Conservation (phyloP, 2,888 invertebrate genomes). For the Xanthia togata region DNA sequence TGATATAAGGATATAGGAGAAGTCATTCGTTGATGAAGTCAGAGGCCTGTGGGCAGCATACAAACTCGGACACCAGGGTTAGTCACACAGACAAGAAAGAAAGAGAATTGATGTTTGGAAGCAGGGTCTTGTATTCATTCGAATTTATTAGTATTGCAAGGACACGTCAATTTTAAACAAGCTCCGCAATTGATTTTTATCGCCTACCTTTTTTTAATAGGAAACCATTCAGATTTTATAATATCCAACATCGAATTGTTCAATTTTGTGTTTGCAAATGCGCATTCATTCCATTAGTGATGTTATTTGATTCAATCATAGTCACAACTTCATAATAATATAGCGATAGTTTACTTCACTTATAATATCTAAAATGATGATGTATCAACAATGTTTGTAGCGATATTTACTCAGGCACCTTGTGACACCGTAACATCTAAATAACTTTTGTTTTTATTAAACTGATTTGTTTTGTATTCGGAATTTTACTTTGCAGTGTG, state of each 20-base stretch:
- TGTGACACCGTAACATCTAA: slow-evolving; percentile 43
- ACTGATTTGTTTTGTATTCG: slow-evolving; percentile 63
- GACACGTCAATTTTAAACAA: slow-evolving; percentile 18
- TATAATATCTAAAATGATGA: slow-evolving; percentile 34
- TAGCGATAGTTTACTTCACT: slow-evolving; percentile 33
- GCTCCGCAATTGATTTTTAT: neutral
- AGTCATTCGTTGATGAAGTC: neutral
- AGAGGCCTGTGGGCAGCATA: too few relatives aligned
- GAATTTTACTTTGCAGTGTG: slow-evolving; percentile 64
- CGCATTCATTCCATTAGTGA: slow-evolving; percentile 50
- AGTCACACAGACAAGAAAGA: too few relatives aligned
- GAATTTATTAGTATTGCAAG: slow-evolving; percentile 30
- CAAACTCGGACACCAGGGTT: too few relatives aligned
- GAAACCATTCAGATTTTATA: neutral
- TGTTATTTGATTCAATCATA: slow-evolving; percentile 31
- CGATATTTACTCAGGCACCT: slow-evolving; percentile 47
- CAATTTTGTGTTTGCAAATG: slow-evolving; percentile 12
- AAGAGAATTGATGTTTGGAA: neutral
- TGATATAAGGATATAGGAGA: neutral
- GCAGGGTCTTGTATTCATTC: slow-evolving; percentile 26
- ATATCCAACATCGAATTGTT: slow-evolving; percentile 26
- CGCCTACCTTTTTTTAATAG: neutral
- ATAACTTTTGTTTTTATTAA: slow-evolving; percentile 51
- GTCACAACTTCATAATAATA: slow-evolving; percentile 53
- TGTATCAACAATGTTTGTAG: slow-evolving; percentile 34